Evolutionary conservation across 37 sponge, comb jelly and placozoan species (phyloP).

Genomic region (Aplysina aerophoba): DNA sequence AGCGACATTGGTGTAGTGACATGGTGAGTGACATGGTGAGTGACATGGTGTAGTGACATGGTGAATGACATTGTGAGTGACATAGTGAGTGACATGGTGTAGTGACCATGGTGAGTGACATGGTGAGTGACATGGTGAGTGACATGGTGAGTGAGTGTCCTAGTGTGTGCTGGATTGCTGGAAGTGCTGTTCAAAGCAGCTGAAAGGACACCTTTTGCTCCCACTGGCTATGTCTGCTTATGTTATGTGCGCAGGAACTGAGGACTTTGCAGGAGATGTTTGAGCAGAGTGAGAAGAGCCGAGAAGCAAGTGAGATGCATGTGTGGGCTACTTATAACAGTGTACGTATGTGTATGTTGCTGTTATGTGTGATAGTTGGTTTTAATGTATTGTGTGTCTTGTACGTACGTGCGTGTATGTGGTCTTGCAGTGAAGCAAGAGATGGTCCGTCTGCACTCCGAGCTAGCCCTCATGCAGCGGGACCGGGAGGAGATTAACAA

Average conservation of each 20-base stretch:
- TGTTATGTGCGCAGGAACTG: conserved; percentile 39
- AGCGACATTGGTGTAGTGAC: no score
- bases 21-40: no score
- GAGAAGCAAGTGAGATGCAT: conserved; percentile 46
- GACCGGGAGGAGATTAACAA: background rate
- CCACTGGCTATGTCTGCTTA: background rate
- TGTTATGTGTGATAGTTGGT: background rate
- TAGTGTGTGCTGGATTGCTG: no score
- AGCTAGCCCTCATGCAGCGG: background rate
- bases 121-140: no score
- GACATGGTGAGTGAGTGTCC: no score
- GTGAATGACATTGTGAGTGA: no score
- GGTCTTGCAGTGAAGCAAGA: conserved; percentile 2
- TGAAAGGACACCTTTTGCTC: background rate
- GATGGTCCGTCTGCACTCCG: background rate
- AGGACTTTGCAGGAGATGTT: conserved; percentile 68
- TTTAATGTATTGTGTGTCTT: background rate
- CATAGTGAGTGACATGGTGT: no score
- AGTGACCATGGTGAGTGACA: no score
- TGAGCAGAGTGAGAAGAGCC: conserved; percentile 74
- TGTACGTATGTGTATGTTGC: no score
- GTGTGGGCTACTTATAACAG: background rate
- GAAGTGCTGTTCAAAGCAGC: no score
- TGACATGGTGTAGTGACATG: no score
- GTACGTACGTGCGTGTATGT: background rate